These are phyloP conservation scores for Trissonchulus sp. DNA, from an alignment of 2,888 invertebrate species.

Conservation along the genomic window DNA sequence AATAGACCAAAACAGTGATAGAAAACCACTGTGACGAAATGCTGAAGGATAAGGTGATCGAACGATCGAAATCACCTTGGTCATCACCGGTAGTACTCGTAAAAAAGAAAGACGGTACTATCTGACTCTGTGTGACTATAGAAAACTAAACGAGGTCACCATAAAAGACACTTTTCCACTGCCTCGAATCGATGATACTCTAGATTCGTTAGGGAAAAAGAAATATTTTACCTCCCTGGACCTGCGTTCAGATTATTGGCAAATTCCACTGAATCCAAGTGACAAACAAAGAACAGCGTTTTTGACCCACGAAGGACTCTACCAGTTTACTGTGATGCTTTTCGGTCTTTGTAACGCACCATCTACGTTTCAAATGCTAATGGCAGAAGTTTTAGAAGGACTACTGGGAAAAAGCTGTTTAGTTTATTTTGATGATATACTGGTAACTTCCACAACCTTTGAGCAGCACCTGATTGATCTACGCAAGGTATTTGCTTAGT, in stretches of 20 bases:
- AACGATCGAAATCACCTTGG: background rate
- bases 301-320: constrained; percentile 7
- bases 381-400: too few relatives aligned
- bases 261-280: background rate
- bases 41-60: constrained; percentile 3
- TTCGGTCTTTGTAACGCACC: too few relatives aligned
- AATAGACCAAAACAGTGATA: background rate
- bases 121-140: too few relatives aligned
- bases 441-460: background rate
- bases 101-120: background rate
- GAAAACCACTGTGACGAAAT: background rate
- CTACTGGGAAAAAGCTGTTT: too few relatives aligned
- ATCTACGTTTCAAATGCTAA: too few relatives aligned
- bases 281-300: constrained; percentile 9
- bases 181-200: too few relatives aligned
- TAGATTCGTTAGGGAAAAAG: background rate
- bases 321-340: constrained; percentile 6
- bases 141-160: background rate
- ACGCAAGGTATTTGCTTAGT: background rate
- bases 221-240: constrained; percentile 33
- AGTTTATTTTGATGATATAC: too few relatives aligned
- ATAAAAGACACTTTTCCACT: too few relatives aligned
- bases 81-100: background rate
- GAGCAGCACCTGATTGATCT: constrained; percentile 1
- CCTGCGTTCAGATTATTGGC: too few relatives aligned